Base-by-base conservation (phyloP, 2,113 vertebrate genomes). In the Percina caprodes region DNA sequence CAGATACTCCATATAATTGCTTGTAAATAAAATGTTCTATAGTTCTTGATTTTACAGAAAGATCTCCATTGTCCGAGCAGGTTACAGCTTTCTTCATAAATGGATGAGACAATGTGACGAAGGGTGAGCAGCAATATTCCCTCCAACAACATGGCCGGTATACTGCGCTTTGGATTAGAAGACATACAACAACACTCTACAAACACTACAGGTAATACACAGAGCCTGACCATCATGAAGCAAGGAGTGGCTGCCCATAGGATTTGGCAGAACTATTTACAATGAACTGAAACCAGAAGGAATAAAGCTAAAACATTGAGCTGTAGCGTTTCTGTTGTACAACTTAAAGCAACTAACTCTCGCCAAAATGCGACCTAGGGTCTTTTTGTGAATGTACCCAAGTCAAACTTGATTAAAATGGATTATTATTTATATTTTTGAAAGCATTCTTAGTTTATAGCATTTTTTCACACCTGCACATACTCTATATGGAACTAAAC, bases 51-150 rank as follows among this genome's bases (percentile, higher is more conserved):
- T 54, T 46, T 19, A 35, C 33, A 60, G 24, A 59, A 30, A 45
- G 7, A 67, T 65, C n/a, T 63, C 39, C 66, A 54, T 68, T 79
- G 70, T 87, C 80, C 18, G 39, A 45, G 65, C 69, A 74, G 72
- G 9, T 80, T 79, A 75, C 54, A 88, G 59, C 55, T 77, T 81
- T 88, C 79, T 65, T 91, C 77, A 74, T 69, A 71, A 74, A 70
- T 72, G 46, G 73, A 88, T 75, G 46, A 62, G 76, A 74, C 48
- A 69, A 77, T 51, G 75, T 21, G 80, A 60, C 1, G 35, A 52
- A 65, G 1, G 67, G 73, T 69, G 60, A 88, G 86, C 81, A 85
- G 81, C 83, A 75, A 69, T 35, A 65, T 86, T 74, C 66, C 69
- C 69, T 81, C 35, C 69, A 84, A 73, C 49, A 69, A 39, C 18